These are phyloP conservation scores for Drosophila vallismaia DNA, from an alignment of 2,888 invertebrate genomes.

Conservation along the genomic window DNA sequence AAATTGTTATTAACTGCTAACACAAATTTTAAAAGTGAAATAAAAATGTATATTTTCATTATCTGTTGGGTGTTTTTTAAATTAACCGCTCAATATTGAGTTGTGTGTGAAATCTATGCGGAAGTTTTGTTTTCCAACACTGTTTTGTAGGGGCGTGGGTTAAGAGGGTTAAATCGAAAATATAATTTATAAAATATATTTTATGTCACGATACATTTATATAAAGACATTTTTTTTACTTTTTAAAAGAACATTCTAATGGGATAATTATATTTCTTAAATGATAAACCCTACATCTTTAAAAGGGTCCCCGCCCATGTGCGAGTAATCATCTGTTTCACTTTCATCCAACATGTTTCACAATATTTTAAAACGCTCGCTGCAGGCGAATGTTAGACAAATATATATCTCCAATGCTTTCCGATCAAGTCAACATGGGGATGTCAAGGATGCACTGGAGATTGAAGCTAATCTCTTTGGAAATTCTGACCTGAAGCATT, in stretches of 20 bases:
- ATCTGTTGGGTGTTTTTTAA: slow-evolving; percentile 11
- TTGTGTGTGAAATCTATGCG: not conserved
- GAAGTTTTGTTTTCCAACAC: slow-evolving; percentile 1
- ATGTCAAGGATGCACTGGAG: slow-evolving; percentile 70
- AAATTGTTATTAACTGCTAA: slow-evolving; percentile 71
- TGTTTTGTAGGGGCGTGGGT: not conserved
- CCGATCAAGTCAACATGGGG: slow-evolving; percentile 49
- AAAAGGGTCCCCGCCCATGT: slow-evolving; percentile 1
- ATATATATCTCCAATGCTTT: slow-evolving; percentile 25
- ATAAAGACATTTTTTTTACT: too few species aligned
- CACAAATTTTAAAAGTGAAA: slow-evolving; percentile 62
- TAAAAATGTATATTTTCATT: slow-evolving; percentile 65
- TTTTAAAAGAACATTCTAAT: too few species aligned
- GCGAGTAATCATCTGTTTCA: slow-evolving; percentile 7
- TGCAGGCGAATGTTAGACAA: slow-evolving; percentile 44
- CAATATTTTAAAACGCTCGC: slow-evolving; percentile 54
- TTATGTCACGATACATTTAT: not conserved
- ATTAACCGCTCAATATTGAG: not conserved
- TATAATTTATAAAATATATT: not conserved
- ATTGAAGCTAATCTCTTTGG: slow-evolving; percentile 78
- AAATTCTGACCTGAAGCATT: slow-evolving; percentile 65
- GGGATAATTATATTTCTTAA: too few species aligned
- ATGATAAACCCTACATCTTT: not conserved
- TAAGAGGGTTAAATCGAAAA: not conserved
- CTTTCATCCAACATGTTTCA: slow-evolving; percentile 44